Evolutionary conservation across 2,113 vertebrate genomes (phyloP).

Genomic region (Perccottus glenii): DNA sequence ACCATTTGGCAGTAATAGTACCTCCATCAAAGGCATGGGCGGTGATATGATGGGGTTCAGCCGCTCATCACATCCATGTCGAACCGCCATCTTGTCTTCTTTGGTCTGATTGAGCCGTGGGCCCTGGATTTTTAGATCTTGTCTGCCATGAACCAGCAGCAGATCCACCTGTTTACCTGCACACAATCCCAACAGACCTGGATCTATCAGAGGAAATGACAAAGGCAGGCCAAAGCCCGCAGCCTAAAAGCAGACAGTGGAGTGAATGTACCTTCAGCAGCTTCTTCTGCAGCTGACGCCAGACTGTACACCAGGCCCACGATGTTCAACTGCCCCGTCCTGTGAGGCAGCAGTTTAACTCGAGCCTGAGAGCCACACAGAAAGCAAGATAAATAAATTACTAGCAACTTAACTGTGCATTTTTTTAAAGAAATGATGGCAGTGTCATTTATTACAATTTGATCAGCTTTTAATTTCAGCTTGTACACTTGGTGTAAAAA

Average conservation of each 20-base stretch:
- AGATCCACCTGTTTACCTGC: constrained; percentile 75
- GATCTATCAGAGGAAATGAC: background rate
- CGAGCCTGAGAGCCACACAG: constrained; percentile 83
- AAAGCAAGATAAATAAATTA: background rate
- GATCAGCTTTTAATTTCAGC: too few relatives aligned
- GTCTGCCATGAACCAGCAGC: constrained; percentile 87
- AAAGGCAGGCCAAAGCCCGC: background rate
- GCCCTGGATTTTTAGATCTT: constrained; percentile 95
- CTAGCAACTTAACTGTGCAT: background rate
- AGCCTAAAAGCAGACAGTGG: too few relatives aligned
- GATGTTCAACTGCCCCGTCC: constrained; percentile 92
- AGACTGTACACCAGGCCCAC: constrained; percentile 94
- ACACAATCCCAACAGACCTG: background rate
- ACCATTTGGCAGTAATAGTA: constrained; percentile 42
- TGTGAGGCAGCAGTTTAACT: constrained; percentile 93
- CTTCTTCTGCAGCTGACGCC: constrained; percentile 81
- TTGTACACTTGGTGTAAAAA: too few relatives aligned
- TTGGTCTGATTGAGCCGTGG: constrained; percentile 95
- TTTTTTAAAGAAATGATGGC: too few relatives aligned
- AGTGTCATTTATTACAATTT: too few relatives aligned
- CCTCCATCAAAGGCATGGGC: constrained; percentile 96
- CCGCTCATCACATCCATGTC: constrained; percentile 89
- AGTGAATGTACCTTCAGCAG: constrained; percentile 77
- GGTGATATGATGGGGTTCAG: constrained; percentile 91
- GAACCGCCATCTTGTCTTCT: constrained; percentile 94